phyloP scores from a whole-genome alignment of 2,888 invertebrate genomes.

The Caenorhabditis parvicauda region DNA sequence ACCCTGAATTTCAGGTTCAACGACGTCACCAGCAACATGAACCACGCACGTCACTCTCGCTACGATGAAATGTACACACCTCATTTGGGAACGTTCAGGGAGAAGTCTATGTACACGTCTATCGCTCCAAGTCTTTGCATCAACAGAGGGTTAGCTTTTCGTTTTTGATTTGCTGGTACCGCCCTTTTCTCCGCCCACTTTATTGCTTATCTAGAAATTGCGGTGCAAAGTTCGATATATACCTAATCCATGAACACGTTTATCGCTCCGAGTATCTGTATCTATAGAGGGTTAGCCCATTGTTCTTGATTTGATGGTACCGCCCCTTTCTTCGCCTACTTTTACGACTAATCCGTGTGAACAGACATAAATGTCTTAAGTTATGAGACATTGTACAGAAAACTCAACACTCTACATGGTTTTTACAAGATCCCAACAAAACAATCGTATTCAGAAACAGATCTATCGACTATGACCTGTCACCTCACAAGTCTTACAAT shows the following conservation, averaged over 20 bases:
- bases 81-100: conserved; percentile 37
- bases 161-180: background rate
- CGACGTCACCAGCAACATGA: conserved; percentile 25
- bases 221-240: too few species aligned
- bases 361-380: too few species aligned
- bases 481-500: conserved; percentile 51
- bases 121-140: conserved; percentile 44
- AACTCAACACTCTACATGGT: background rate
- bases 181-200: background rate
- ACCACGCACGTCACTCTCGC: conserved; percentile 32
- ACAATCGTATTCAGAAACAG: conserved; percentile 36
- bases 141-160: conserved; percentile 17
- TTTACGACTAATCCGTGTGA: too few species aligned
- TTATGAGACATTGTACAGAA: background rate
- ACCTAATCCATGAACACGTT: conserved; percentile 40
- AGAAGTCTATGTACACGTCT: conserved; percentile 38
- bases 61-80: conserved; percentile 46
- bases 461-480: conserved; percentile 39
- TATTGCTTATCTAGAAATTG: too few species aligned
- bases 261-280: conserved; percentile 41
- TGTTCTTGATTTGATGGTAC: background rate
- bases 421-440: background rate
- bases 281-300: conserved; percentile 19
- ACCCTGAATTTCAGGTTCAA: conserved; percentile 16
- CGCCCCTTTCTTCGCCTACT: background rate